Evolutionary conservation across 1,140 invertebrate species (phyloP), one percentile per base, ranked within the genome.

Genomic region (Pogonomyrmex barbatus): DNA sequence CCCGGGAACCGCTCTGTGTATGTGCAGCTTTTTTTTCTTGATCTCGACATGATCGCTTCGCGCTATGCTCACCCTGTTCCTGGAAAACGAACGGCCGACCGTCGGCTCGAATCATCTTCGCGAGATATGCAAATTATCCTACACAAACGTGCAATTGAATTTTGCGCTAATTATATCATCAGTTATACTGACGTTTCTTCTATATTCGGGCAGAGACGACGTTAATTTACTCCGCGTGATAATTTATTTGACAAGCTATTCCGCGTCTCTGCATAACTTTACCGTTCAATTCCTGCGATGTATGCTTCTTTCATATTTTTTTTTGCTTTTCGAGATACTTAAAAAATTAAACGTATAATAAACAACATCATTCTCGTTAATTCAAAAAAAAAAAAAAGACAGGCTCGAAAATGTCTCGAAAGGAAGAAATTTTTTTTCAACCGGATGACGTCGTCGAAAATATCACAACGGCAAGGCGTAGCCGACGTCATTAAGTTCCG

Each of bases 51-150:
- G 95, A 33, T 96, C 95, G 82, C 95, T 96, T 88, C 95, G 96
- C 85, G 95, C 94, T 56, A 97, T 86, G 78, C 96, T 96, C 89
- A 96, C 95, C 70, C 95, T 96, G 91, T 98, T 97, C 77, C 97
- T 97, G 93, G 24, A 91, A 88, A 70, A 82, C 5, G 14, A 68
- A 73, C 39, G 33, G 9, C 1, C 36, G 39, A 73, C 5, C n/a
- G 4, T 10, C 5, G 10, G 24, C 45, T 78, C 12, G 45, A 14
- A 50, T 56, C 36, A 77, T 63, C 4, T 17, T 45, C 4, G 45
- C 5, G 14, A 81, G 14, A 82, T 30, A n/a, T 24, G 14, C 9
- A 70, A 56, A 56, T 56, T 81, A 42, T 8, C 1, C 54, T 56
- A 45, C 39, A 42, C 39, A 42, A 42, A 39, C 1, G 3, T 56